phyloP scores from a whole-genome alignment of 2,113 vertebrate species.

The Neopipo cinnamomea region DNA sequence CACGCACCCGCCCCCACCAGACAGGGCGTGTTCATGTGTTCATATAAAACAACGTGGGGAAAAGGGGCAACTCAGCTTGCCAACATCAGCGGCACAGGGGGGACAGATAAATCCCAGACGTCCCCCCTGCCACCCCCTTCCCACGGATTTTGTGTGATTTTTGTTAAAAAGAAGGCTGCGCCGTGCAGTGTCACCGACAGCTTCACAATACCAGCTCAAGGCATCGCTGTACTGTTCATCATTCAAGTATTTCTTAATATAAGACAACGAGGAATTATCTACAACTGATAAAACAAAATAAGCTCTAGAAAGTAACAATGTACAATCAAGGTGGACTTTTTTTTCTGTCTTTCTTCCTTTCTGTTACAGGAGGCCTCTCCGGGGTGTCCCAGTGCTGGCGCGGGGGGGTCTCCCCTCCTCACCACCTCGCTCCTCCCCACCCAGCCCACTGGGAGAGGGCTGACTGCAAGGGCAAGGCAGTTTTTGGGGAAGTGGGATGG shows the following conservation, averaged over 20 bases:
- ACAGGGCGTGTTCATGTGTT: fast-evolving
- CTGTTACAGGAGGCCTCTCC: background rate
- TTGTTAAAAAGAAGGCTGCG: background rate
- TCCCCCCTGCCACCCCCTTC: background rate
- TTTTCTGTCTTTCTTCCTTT: background rate
- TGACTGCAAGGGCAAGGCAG: fast-evolving
- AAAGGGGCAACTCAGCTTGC: background rate
- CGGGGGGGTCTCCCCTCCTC: background rate
- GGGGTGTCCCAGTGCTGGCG: background rate
- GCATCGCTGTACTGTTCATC: constrained; percentile 20
- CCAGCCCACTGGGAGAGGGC: fast-evolving
- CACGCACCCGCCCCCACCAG: background rate
- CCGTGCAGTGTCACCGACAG: background rate
- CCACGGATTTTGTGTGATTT: background rate
- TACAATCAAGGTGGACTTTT: constrained; percentile 49
- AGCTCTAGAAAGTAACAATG: constrained; percentile 34
- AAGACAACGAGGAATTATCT: constrained; percentile 65
- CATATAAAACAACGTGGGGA: background rate
- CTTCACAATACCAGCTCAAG: constrained; percentile 49
- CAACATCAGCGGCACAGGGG: background rate
- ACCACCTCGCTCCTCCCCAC: background rate
- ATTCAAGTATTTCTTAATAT: constrained; percentile 76
- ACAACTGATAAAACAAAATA: constrained; percentile 42
- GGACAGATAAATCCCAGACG: background rate
- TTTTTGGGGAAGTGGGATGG: background rate